Evolutionary conservation across 2,797 vertebrate species (phyloP).

Genomic region (Notolepis coatsorum): DNA sequence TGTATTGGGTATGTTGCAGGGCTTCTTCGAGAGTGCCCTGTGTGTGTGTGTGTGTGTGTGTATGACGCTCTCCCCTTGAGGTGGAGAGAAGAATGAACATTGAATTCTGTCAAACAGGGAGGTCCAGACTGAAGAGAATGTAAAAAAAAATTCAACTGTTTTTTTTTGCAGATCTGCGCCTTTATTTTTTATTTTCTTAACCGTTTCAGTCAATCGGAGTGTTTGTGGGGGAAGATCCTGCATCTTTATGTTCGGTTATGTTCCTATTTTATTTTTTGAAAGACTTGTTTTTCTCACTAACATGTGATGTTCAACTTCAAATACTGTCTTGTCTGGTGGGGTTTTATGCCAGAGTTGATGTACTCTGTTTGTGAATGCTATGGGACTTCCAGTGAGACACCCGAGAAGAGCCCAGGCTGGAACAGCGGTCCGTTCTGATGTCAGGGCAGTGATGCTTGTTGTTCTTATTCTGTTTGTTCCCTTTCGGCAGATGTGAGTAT

Average conservation of each 20-base stretch:
- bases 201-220: slow-evolving; percentile 22
- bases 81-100: slow-evolving; percentile 39
- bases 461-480: slow-evolving; percentile 7
- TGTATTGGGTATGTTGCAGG: slow-evolving; percentile 46
- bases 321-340: slow-evolving; percentile 34
- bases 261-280: slow-evolving; percentile 25
- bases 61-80: background rate
- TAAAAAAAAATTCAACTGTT: slow-evolving; percentile 33
- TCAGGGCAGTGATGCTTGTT: slow-evolving; percentile 13
- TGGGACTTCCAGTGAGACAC: slow-evolving; percentile 38
- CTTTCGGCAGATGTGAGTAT: slow-evolving; percentile 1
- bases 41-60: slow-evolving; percentile 9
- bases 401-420: slow-evolving; percentile 18
- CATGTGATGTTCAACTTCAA: slow-evolving; percentile 21
- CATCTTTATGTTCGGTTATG: slow-evolving; percentile 20
- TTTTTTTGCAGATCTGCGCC: slow-evolving; percentile 32
- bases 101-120: slow-evolving; percentile 52
- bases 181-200: slow-evolving; percentile 24
- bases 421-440: slow-evolving; percentile 27
- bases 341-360: slow-evolving; percentile 28
- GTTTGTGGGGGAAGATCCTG: slow-evolving; percentile 27
- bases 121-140: slow-evolving; percentile 46
- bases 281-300: slow-evolving; percentile 15
- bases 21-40: slow-evolving; percentile 32
- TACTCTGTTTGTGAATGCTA: slow-evolving; percentile 40